A percentile compares a stretch with the other conserved stretches of the same genome.
Evolutionary conservation across 2,888 invertebrate genomes (phyloP).

Genomic region (Pheosia gnoma): DNA sequence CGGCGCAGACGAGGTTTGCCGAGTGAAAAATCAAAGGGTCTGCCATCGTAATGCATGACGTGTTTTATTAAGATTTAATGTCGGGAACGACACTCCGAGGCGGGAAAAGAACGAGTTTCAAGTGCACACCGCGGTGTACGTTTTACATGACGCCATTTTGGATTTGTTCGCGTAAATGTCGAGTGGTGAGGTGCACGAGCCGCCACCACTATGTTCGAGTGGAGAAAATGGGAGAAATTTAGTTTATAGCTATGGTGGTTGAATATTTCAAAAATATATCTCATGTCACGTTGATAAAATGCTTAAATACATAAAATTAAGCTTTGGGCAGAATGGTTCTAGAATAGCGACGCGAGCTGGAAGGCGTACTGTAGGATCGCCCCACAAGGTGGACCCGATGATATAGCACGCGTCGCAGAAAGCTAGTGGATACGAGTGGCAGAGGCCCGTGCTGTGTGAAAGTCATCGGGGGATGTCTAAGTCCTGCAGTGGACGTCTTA

Average conservation of each 20-base stretch:
- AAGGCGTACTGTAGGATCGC: no score
- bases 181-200: conserved; percentile 49
- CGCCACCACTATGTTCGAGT: conserved; percentile 23
- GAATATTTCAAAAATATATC: no score
- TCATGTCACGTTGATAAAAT: no score
- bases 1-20: conserved; percentile 80
- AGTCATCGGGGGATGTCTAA: no score
- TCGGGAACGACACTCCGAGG: conserved; percentile 81
- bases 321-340: no score
- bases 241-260: background rate
- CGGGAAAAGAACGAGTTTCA: conserved; percentile 82
- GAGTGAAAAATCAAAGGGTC: conserved; percentile 82
- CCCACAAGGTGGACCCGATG: no score
- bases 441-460: no score
- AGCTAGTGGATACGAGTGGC: no score
- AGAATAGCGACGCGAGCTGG: no score
- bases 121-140: conserved; percentile 73
- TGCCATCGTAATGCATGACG: conserved; percentile 78
- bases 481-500: no score
- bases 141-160: conserved; percentile 80
- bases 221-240: conserved; percentile 8
- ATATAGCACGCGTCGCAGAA: no score
- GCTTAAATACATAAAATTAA: no score
- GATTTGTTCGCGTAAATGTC: conserved; percentile 68
- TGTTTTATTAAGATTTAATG: conserved; percentile 84